Base-by-base conservation (phyloP, 2,888 invertebrate genomes). In the Epiblema foenella region DNA sequence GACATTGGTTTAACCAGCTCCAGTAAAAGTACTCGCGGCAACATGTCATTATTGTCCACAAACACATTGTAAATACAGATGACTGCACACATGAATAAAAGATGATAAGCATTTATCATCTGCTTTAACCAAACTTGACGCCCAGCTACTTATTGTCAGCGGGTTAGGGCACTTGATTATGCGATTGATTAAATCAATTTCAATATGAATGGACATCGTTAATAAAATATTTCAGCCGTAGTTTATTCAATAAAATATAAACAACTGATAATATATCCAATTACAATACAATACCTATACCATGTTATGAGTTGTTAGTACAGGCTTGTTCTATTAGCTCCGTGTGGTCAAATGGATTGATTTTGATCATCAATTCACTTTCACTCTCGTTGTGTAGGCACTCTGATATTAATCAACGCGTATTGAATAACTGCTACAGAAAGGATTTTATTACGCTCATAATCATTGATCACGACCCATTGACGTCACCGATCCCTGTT, bases 341-440 rank as follows among this genome's bases (percentile, higher is more conserved):
- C 51, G 42, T 46, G 39, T 20, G 51, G 51, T 65, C 56, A 42
- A 58, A 51, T 29, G 63, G 58, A 64, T 64, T 59, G 58, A 51
- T 57, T 63, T 4, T 11, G 29, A 12, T 59, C 52, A 42, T 59
- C 58, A 29, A 63, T 67, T 29, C 52, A 65, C 69, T 69, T 69
- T 69, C 69, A 69, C 69, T 65, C 69, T 65, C 52, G 57, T 46
- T 69, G 63, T 59, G 49, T 17, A 17, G 64, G 63, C 51, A 63
- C 57, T 63, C 56, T 20, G 39, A 20, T 39, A 65, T 69, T 69
- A 64, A 69, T 57, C 57, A 51, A 63, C 17, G 68, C n/a, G 68
- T 39, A 57, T 37, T 63, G 49, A 64, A 69, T 69, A 64, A 58
- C 64, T 64, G 46, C 20, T 62, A 33, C 46, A 62, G 56, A 42